phyloP scores from a whole-genome alignment of 2,888 invertebrate species.

The Lysandra bellargus region DNA sequence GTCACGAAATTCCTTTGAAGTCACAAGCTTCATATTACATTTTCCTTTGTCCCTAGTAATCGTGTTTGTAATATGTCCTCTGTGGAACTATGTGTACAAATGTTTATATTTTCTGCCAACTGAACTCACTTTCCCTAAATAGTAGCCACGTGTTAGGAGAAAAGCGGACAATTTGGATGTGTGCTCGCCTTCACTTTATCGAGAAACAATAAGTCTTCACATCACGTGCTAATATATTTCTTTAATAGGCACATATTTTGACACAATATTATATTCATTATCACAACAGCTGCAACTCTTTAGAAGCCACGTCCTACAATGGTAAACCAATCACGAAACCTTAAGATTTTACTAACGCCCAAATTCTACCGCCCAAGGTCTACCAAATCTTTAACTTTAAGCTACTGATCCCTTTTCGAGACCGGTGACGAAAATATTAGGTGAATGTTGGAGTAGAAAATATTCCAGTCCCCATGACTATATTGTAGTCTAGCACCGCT shows the following conservation, averaged over 20 bases:
- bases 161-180: not conserved
- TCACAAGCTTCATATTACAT: constrained; percentile 31
- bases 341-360: too few relatives aligned
- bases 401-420: too few relatives aligned
- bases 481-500: too few relatives aligned
- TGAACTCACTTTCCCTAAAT: not conserved
- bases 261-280: not conserved
- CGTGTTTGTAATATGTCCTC: constrained; percentile 19
- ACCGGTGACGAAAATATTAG: too few relatives aligned
- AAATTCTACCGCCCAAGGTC: too few relatives aligned
- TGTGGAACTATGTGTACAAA: not conserved
- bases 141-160: not conserved
- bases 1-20: constrained; percentile 1
- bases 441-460: too few relatives aligned
- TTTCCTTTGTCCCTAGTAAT: constrained; percentile 21
- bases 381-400: too few relatives aligned
- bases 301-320: too few relatives aligned
- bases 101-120: constrained; percentile 9
- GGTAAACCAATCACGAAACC: too few relatives aligned
- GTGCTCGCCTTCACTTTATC: not conserved
- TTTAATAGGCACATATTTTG: too few relatives aligned
- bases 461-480: too few relatives aligned
- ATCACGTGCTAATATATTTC: not conserved
- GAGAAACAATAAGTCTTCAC: not conserved
- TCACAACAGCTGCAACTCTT: too few relatives aligned